A percentile compares a stretch with the other conserved stretches of the same genome.
Conservation (phyloP, 1,140 invertebrate species). For the Acromyrmex heyeri region DNA sequence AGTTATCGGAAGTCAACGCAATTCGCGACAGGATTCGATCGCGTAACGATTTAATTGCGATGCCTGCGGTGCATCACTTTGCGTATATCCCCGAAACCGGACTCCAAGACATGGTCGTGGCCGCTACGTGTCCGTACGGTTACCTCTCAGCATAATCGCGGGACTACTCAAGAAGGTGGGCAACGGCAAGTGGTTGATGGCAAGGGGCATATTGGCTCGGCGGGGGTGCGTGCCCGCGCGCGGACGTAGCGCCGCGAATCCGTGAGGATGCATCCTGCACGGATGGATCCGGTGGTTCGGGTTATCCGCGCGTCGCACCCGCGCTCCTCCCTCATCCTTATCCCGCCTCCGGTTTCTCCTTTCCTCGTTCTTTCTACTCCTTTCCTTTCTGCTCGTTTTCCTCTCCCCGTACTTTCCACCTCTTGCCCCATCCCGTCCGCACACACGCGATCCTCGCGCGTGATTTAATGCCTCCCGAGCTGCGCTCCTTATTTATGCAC, state of each 20-base stretch:
- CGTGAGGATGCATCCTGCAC: conserved; percentile 77
- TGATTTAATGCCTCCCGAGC: conserved; percentile 84
- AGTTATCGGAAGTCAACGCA: neutral
- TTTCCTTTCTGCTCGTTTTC: conserved; percentile 60
- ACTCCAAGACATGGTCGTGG: conserved; percentile 22
- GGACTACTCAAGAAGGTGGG: conserved; percentile 85
- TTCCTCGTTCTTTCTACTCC: conserved; percentile 72
- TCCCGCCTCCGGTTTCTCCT: conserved; percentile 30
- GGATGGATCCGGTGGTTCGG: conserved; percentile 74
- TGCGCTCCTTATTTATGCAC: conserved; percentile 85
- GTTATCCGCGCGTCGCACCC: conserved; percentile 23
- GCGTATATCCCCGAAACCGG: conserved; percentile 35
- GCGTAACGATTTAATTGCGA: conserved; percentile 73
- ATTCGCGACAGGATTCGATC: conserved; percentile 66
- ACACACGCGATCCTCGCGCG: conserved; percentile 80
- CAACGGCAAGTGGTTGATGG: conserved; percentile 77
- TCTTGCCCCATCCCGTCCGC: conserved; percentile 44
- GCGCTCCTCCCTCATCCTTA: conserved; percentile 29
- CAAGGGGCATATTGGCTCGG: conserved; percentile 85
- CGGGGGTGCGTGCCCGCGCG: conserved; percentile 79
- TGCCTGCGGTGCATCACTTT: conserved; percentile 61
- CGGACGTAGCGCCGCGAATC: conserved; percentile 68
- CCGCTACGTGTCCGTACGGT: conserved; percentile 46
- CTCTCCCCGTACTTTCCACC: conserved; percentile 51
- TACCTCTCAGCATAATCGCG: conserved; percentile 71